These are phyloP conservation scores for Polymixis lichenea DNA, from an alignment of 2,888 invertebrate genomes.

Conservation along the genomic window DNA sequence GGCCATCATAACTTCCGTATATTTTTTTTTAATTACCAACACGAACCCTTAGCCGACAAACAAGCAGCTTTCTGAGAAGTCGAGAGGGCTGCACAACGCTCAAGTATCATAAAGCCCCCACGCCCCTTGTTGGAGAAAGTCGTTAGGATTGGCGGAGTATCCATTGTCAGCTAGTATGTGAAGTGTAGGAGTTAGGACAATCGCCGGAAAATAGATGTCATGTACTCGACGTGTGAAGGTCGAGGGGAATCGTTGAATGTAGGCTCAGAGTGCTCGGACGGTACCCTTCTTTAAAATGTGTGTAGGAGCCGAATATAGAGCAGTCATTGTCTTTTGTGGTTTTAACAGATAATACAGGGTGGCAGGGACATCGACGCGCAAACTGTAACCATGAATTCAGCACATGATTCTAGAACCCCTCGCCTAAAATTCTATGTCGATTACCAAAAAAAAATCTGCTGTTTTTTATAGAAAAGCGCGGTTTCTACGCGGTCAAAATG, in stretches of 20 bases:
- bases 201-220: not conserved
- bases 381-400: too few relatives aligned
- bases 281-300: not conserved
- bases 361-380: too few relatives aligned
- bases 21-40: not conserved
- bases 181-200: not conserved
- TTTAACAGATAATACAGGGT: not conserved
- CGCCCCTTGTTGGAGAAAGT: not conserved
- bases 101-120: conserved; percentile 12
- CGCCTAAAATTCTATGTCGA: too few relatives aligned
- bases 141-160: conserved; percentile 15
- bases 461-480: too few relatives aligned
- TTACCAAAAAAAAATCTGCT: too few relatives aligned
- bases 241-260: conserved; percentile 1
- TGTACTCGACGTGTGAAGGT: conserved; percentile 16
- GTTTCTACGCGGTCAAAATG: too few relatives aligned
- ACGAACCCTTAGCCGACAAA: not conserved
- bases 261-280: too few relatives aligned
- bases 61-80: not conserved
- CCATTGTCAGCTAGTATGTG: not conserved
- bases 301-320: conserved; percentile 1
- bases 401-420: too few relatives aligned
- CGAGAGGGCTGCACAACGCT: conserved; percentile 10
- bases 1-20: not conserved
- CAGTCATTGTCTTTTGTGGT: not conserved